Evolutionary conservation across 2,797 vertebrate species (phyloP).

Genomic region (Mustela erminea): DNA sequence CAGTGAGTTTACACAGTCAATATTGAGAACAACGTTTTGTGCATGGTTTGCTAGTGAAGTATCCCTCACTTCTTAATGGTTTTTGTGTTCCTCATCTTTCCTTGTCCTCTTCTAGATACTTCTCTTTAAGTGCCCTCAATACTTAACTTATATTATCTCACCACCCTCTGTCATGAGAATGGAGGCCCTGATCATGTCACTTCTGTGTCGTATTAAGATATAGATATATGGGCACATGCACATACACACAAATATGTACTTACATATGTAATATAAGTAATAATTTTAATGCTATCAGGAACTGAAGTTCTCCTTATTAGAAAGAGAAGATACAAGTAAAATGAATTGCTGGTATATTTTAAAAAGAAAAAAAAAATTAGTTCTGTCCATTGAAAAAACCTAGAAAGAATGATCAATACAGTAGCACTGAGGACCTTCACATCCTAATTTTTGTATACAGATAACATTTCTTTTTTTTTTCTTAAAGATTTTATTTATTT

Average conservation of each 20-base stretch:
- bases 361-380: slow-evolving; percentile 10
- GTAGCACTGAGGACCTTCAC: background rate
- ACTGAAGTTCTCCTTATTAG: background rate
- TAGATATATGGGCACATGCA: background rate
- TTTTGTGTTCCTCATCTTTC: background rate
- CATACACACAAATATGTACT: background rate
- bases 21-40: background rate
- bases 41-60: background rate
- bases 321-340: background rate
- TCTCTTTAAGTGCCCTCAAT: background rate
- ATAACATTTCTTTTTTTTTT: background rate
- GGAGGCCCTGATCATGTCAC: background rate
- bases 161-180: background rate
- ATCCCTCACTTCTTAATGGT: background rate
- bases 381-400: background rate
- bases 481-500: too few relatives aligned
- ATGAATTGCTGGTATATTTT: background rate
- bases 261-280: background rate
- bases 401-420: background rate
- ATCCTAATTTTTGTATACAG: background rate
- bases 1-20: background rate
- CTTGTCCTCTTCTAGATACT: background rate
- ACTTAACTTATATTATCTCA: background rate
- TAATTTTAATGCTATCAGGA: background rate
- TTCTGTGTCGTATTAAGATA: background rate